A percentile compares a stretch with the other conserved stretches of the same genome.
phyloP scores from a whole-genome alignment of 2,113 vertebrate genomes.

The Tor tambroides region DNA sequence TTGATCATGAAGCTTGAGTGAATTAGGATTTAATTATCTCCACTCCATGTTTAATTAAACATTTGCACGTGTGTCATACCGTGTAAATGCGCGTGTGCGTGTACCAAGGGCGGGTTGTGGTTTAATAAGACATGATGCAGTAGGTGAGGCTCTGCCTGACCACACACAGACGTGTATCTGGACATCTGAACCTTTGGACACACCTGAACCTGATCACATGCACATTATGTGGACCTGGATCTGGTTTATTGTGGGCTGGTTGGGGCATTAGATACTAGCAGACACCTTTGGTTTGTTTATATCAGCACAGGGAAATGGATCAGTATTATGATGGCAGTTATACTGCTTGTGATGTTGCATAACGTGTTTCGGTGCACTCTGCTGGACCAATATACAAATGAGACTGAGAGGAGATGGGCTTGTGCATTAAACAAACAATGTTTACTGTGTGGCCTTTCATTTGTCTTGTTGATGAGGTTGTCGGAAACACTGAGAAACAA shows the following conservation, averaged over 20 bases:
- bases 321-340: slow-evolving; percentile 13
- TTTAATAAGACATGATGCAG: not conserved
- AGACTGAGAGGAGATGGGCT: not conserved
- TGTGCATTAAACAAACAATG: slow-evolving; percentile 26
- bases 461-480: not conserved
- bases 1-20: not conserved
- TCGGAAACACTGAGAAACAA: not conserved
- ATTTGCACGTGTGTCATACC: not conserved
- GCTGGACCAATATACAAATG: slow-evolving; percentile 11
- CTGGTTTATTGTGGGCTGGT: slow-evolving; percentile 5
- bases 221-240: not conserved
- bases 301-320: slow-evolving; percentile 19
- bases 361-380: not conserved
- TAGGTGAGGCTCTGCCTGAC: not conserved
- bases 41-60: not conserved
- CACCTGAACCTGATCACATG: slow-evolving; percentile 19
- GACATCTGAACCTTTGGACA: slow-evolving; percentile 7
- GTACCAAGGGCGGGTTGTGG: not conserved
- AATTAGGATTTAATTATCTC: not conserved
- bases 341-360: not conserved
- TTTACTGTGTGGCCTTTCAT: not conserved
- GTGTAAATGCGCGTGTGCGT: not conserved
- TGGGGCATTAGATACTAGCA: not conserved
- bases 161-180: not conserved
- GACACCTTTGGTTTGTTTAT: slow-evolving; percentile 13